Evolutionary conservation across 1,140 invertebrate genomes (phyloP).

Genomic region (Zaprionus africanus): DNA sequence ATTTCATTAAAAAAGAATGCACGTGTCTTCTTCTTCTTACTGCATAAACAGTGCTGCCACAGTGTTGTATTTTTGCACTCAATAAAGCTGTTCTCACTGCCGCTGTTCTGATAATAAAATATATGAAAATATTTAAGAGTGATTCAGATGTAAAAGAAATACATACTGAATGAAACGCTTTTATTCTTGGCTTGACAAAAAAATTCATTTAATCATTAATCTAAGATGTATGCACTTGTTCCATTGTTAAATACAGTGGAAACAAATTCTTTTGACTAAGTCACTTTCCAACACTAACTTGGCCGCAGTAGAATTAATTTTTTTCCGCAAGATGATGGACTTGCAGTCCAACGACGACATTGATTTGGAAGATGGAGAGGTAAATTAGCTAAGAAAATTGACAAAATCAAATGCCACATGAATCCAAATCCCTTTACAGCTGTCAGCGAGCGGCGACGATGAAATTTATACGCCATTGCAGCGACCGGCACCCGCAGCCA

Average conservation of each 20-base stretch:
- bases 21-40: slow-evolving; percentile 63
- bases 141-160: neutral
- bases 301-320: slow-evolving; percentile 56
- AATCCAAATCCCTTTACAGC: slow-evolving; percentile 44
- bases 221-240: neutral
- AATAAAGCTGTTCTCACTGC: slow-evolving; percentile 4
- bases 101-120: neutral
- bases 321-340: slow-evolving; percentile 71
- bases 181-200: neutral
- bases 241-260: slow-evolving; percentile 14
- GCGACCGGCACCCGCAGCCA: slow-evolving; percentile 71
- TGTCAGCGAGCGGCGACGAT: slow-evolving; percentile 67
- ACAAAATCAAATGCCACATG: neutral
- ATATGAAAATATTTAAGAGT: neutral
- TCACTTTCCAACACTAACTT: slow-evolving; percentile 46
- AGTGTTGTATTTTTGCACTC: neutral
- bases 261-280: slow-evolving; percentile 26
- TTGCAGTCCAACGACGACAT: slow-evolving; percentile 68
- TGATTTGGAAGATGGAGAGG: slow-evolving; percentile 84
- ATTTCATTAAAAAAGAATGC: slow-evolving; percentile 43
- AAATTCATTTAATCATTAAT: neutral
- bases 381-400: slow-evolving; percentile 44
- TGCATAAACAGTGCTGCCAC: slow-evolving; percentile 37
- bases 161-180: too few species aligned
- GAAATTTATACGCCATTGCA: slow-evolving; percentile 85